Conservation (phyloP, 2,888 invertebrate genomes). For the Sympetrum striolatum region DNA sequence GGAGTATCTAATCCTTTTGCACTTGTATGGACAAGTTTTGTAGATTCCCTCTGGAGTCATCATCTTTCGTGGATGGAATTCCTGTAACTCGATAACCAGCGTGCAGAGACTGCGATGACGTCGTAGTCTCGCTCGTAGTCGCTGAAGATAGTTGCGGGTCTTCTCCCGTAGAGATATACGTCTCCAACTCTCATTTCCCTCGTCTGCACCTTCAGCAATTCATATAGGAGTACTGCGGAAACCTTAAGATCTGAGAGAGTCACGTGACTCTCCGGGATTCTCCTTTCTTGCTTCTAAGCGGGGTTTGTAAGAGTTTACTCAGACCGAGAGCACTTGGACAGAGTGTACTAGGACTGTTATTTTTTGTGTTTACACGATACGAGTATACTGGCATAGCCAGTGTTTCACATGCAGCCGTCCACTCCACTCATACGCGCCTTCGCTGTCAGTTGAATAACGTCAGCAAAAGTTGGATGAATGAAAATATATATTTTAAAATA, state of each 20-base stretch:
- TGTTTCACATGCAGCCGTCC: no score
- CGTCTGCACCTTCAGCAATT: background rate
- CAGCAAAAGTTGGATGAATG: no score
- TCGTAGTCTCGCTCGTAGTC: background rate
- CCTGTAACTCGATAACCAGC: background rate
- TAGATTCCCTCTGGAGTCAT: no score
- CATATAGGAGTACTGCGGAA: background rate
- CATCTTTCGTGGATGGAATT: background rate
- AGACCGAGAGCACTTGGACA: no score
- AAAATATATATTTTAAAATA: no score
- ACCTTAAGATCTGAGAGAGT: background rate
- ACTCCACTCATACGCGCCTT: no score
- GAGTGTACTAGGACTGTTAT: no score
- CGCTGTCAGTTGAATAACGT: no score
- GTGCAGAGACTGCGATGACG: background rate
- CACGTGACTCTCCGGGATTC: background rate
- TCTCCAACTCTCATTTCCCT: background rate
- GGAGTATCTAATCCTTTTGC: background rate
- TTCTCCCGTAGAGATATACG: background rate
- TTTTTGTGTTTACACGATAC: no score
- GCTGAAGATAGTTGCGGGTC: background rate
- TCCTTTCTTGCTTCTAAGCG: background rate
- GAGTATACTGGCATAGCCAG: no score
- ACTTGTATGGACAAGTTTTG: no score
- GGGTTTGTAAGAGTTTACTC: no score